Base-by-base conservation (phyloP, 1,140 invertebrate genomes). In the Tetramorium alpestre region DNA sequence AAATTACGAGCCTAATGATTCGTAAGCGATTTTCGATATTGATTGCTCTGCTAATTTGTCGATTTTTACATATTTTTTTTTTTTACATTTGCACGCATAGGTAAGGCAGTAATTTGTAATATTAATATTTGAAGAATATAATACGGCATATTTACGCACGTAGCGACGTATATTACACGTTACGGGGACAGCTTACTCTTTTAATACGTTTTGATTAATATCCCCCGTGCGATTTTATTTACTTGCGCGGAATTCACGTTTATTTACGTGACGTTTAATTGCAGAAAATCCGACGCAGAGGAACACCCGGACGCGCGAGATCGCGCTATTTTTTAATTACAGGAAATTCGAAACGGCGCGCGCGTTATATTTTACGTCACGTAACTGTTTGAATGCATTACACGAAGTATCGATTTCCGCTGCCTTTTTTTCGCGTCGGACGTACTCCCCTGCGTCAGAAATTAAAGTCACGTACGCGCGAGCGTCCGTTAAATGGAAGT, bases 191-290 rank as follows among this genome's bases (percentile, higher is more conserved):
- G 69, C 80, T 82, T 49, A 72, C 67, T 60, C 80, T 84, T 84
- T 75, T 75, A 75, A 84, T 75, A 73, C 69, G 41, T 84, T 84
- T 60, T 75, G 80, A 84, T 84, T 60, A 84, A 84, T 73, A 84
- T 84, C 41, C 18, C 18, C 49, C 33, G 69, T 38, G 28, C 41
- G 69, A 84, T 84, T 84, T 84, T 84, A 84, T 84, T 84, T 84
- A 84, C 69, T 75, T 62, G 67, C 11, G 54, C 69, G n/a, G 75
- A 75, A 75, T 84, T 84, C 80, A 60, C 80, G 80, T 84, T 84
- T 75, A 62, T 75, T 72, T 60, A 56, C 69, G 33, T 60, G 69
- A 84, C 72, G 69, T 75, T 84, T 75, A 60, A 84, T 84, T 60
- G 80, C 80, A 84, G 69, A 84, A 84, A 73, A 84, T 38, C 18